Conservation (phyloP, 2,888 invertebrate genomes). For the Zhengitettix transpicula region DNA sequence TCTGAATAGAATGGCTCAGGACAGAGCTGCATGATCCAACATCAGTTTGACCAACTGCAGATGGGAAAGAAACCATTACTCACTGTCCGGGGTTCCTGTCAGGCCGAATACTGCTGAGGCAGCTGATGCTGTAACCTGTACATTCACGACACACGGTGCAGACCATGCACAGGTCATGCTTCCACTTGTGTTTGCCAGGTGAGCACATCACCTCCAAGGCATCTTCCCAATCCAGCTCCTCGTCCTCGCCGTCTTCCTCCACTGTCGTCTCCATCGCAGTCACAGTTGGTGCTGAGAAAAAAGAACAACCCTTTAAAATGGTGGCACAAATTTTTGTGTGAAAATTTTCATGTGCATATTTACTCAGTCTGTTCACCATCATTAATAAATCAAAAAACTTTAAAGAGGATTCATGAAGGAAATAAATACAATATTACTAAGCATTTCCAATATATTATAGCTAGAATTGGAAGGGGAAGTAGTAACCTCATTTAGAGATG, state of each 20-base stretch:
- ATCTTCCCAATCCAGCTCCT: slow-evolving; percentile 24
- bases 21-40: not conserved
- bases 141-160: slow-evolving; percentile 86
- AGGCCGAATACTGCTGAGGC: slow-evolving; percentile 56
- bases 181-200: slow-evolving; percentile 60
- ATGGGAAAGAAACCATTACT: slow-evolving; percentile 25
- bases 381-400: too few relatives aligned
- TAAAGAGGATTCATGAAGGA: too few relatives aligned
- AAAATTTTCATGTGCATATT: too few relatives aligned
- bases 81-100: slow-evolving; percentile 74
- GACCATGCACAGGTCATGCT: slow-evolving; percentile 67
- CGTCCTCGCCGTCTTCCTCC: slow-evolving; percentile 33
- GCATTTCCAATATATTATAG: too few relatives aligned
- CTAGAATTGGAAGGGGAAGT: too few relatives aligned
- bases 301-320: too few relatives aligned
- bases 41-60: not conserved
- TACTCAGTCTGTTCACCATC: too few relatives aligned
- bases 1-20: too few relatives aligned
- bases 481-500: too few relatives aligned
- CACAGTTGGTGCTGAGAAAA: slow-evolving; percentile 8
- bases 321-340: too few relatives aligned
- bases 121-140: slow-evolving; percentile 78
- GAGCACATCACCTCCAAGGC: slow-evolving; percentile 34
- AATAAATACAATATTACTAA: too few relatives aligned
- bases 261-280: slow-evolving; percentile 39